These are phyloP conservation scores for Crenuchus spilurus DNA, from an alignment of 2,797 vertebrate genomes.

Conservation along the genomic window DNA sequence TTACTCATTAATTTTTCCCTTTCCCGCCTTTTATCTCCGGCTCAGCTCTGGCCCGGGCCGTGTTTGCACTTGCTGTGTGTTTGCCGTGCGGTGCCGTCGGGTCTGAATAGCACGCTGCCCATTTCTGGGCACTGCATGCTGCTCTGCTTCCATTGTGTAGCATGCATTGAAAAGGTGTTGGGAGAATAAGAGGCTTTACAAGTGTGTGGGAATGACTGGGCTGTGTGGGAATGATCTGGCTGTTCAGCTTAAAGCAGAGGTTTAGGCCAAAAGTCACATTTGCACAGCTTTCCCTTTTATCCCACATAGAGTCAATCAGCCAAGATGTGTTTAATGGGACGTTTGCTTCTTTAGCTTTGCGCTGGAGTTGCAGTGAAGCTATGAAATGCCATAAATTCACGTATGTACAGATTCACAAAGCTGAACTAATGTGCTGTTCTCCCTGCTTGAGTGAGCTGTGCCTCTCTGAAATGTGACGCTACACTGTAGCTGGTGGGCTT, in stretches of 20 bases:
- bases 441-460: too few relatives aligned
- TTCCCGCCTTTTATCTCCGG: conserved; percentile 50
- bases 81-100: conserved; percentile 31
- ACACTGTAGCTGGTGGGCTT: too few relatives aligned
- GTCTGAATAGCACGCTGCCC: conserved; percentile 35
- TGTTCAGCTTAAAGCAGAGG: not conserved
- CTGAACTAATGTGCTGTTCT: too few relatives aligned
- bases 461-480: too few relatives aligned
- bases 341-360: too few relatives aligned
- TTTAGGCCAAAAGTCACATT: too few relatives aligned
- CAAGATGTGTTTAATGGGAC: too few relatives aligned
- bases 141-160: not conserved
- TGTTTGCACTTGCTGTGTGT: conserved; percentile 41
- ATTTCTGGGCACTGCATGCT: conserved; percentile 8
- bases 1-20: conserved; percentile 58
- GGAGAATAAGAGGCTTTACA: not conserved
- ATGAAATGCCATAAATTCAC: too few relatives aligned
- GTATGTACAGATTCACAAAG: too few relatives aligned
- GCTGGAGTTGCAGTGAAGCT: too few relatives aligned
- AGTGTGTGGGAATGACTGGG: not conserved
- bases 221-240: not conserved
- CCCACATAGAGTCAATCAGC: too few relatives aligned
- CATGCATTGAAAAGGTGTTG: not conserved
- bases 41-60: conserved; percentile 3
- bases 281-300: too few relatives aligned